Evolutionary conservation across 2,113 vertebrate species (phyloP).

Genomic region (Lipotes vexillifer): DNA sequence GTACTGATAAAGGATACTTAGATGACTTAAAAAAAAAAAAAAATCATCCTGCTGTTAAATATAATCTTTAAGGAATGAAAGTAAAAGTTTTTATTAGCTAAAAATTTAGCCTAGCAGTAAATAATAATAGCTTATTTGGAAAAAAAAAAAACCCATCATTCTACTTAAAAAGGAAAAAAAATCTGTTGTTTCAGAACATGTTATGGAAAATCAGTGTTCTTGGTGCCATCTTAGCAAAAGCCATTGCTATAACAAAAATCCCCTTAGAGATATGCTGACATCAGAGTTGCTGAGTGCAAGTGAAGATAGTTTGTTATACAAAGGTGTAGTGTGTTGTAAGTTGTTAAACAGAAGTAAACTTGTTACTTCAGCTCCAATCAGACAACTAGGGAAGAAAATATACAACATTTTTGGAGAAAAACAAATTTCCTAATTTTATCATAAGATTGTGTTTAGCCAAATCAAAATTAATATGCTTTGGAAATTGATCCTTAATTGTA

Average conservation of each 20-base stretch:
- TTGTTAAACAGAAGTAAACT: neutral
- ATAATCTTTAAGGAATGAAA: neutral
- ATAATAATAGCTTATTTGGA: neutral
- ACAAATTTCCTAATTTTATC: neutral
- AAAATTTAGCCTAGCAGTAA: neutral
- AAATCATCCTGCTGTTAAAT: neutral
- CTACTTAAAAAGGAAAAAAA: neutral
- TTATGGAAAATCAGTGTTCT: neutral
- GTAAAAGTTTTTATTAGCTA: neutral
- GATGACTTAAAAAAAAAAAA: neutral
- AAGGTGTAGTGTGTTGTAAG: neutral
- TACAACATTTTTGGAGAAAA: neutral
- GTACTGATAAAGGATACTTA: neutral
- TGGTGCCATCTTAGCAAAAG: neutral
- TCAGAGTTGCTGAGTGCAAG: neutral
- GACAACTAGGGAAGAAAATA: neutral
- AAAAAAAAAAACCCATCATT: neutral
- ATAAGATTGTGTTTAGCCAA: neutral
- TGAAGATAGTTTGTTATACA: neutral
- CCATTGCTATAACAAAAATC: neutral
- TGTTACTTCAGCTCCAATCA: neutral
- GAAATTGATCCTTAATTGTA: neutral
- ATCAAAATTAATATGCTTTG: neutral
- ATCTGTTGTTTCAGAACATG: neutral
- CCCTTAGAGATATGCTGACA: neutral